phyloP scores from a whole-genome alignment of 2,888 invertebrate genomes.

The Dryococelus australis region DNA sequence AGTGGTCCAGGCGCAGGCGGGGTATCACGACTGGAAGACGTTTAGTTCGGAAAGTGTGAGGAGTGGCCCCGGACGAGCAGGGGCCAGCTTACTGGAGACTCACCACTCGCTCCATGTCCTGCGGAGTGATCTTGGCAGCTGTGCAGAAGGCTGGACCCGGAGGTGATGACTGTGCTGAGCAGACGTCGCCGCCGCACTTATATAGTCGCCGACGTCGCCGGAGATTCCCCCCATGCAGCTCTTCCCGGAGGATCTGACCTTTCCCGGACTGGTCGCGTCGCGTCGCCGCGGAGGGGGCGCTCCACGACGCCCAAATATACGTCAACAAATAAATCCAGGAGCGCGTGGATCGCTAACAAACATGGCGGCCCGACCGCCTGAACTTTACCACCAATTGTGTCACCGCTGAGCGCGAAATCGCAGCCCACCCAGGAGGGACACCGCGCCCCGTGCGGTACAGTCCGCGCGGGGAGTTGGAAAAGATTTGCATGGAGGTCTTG shows the following conservation, averaged over 20 bases:
- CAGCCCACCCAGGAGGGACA: constrained; percentile 26
- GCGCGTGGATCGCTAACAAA: background rate
- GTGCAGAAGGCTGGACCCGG: background rate
- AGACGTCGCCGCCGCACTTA: background rate
- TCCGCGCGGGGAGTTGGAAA: background rate
- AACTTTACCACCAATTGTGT: background rate
- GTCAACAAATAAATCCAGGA: constrained; percentile 16
- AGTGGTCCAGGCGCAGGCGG: too few relatives aligned
- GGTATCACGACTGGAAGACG: too few relatives aligned
- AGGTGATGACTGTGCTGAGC: background rate
- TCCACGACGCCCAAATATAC: background rate
- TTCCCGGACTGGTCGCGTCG: background rate
- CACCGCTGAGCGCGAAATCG: background rate
- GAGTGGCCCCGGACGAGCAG: too few relatives aligned
- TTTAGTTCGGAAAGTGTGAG: too few relatives aligned
- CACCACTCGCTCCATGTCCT: background rate
- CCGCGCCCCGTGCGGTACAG: constrained; percentile 4
- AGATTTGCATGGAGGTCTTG: too few relatives aligned
- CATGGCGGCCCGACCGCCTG: background rate
- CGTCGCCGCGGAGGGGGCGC: background rate
- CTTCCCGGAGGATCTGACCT: constrained; percentile 3
- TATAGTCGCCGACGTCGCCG: background rate
- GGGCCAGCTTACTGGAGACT: background rate
- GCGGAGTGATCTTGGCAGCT: background rate
- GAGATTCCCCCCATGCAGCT: background rate